phyloP scores from a whole-genome alignment of 1,140 invertebrate genomes.

The Fopius arisanus region DNA sequence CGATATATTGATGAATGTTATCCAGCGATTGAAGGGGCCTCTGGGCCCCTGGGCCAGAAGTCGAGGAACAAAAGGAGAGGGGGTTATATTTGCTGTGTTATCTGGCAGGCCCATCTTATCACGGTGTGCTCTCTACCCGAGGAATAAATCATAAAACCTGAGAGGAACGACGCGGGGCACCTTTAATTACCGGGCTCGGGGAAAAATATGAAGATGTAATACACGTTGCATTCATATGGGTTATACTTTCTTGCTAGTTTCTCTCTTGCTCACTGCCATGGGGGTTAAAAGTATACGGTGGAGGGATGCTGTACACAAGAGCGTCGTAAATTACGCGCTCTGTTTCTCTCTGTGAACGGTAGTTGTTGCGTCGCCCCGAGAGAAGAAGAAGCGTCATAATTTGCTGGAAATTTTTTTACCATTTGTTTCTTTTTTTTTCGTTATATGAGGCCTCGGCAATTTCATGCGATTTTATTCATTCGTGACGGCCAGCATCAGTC shows the following conservation, averaged over 20 bases:
- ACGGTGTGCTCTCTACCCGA: slow-evolving; percentile 32
- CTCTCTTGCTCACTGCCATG: not conserved
- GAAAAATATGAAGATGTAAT: slow-evolving; percentile 61
- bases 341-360: slow-evolving; percentile 9
- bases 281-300: slow-evolving; percentile 14
- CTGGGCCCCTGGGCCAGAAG: slow-evolving; percentile 9
- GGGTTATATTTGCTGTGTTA: slow-evolving; percentile 35
- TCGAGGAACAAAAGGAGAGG: not conserved
- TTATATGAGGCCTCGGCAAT: too few species aligned
- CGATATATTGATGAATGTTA: not conserved
- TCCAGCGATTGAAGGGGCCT: not conserved
- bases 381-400: not conserved
- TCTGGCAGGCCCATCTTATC: slow-evolving; percentile 50
- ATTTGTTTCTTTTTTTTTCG: not conserved
- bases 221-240: slow-evolving; percentile 34
- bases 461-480: too few species aligned
- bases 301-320: not conserved
- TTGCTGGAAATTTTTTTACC: not conserved
- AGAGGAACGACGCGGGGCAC: slow-evolving; percentile 44
- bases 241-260: not conserved
- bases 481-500: too few species aligned
- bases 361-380: slow-evolving; percentile 8
- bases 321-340: slow-evolving; percentile 20
- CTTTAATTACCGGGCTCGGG: slow-evolving; percentile 53
- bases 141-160: slow-evolving; percentile 46